These are phyloP conservation scores for Melangyna quadrimaculata DNA, from an alignment of 2,888 invertebrate species.

Conservation along the genomic window DNA sequence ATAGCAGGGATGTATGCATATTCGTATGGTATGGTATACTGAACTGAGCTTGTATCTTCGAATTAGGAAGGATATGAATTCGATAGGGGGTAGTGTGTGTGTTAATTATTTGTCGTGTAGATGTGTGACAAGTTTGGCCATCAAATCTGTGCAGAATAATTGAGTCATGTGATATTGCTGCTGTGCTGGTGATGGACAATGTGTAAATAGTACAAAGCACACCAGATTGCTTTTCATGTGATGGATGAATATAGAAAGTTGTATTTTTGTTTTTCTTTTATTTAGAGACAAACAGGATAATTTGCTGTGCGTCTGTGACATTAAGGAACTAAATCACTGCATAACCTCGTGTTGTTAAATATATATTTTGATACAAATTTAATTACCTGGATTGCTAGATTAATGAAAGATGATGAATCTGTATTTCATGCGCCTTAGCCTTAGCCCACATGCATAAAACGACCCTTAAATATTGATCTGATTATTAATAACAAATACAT, in stretches of 20 bases:
- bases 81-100: neutral
- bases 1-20: neutral
- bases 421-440: too few species aligned
- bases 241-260: slow-evolving; percentile 50
- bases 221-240: slow-evolving; percentile 44
- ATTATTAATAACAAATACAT: too few species aligned
- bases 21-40: neutral
- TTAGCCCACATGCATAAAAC: too few species aligned
- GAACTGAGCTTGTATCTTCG: slow-evolving; percentile 26
- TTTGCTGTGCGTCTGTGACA: slow-evolving; percentile 41
- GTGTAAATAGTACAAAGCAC: neutral
- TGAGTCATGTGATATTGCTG: slow-evolving; percentile 28
- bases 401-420: slow-evolving; percentile 33
- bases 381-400: slow-evolving; percentile 39
- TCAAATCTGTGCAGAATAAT: slow-evolving; percentile 57
- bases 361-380: slow-evolving; percentile 52
- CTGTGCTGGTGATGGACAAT: neutral
- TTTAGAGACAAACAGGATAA: neutral
- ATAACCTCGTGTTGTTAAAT: neutral
- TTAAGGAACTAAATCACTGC: slow-evolving; percentile 22
- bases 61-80: neutral
- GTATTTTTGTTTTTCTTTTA: slow-evolving; percentile 14
- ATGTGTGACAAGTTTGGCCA: slow-evolving; percentile 53
- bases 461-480: too few species aligned
- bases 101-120: slow-evolving; percentile 42